Evolutionary conservation across 2,113 vertebrate genomes (phyloP), one percentile per base, ranked within the genome.

Genomic region (Salminus brasiliensis): DNA sequence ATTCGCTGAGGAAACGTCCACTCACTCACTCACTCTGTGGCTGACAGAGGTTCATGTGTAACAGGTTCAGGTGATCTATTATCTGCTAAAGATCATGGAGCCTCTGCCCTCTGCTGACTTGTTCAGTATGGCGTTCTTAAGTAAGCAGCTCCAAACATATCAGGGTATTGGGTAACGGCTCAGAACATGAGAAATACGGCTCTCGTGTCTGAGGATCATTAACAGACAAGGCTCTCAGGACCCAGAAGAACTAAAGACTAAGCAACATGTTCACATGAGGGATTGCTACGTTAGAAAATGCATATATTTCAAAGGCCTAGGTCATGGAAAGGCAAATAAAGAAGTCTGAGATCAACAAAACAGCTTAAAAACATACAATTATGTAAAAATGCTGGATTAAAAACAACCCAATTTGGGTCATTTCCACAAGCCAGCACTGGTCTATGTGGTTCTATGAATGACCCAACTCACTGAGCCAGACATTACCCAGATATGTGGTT

Each of bases 1-100:
- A n/a, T n/a, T n/a, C 75, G 23, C 39, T 29, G 53, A 62, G 29
- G 70, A 78, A 83, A 74, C 60, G 81, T 67, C 57, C 73, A 76
- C 69, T 72, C 82, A 77, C 69, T 72, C 82, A 60, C 36, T 72
- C 68, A 72, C 4, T 34, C 68, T 49, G 72, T 62, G 73, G 30
- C 5, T 63, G 68, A 27, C 30, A 30, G 45, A 49, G 39, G 53
- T 55, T 72, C 15, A 66, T 53, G 34, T 25, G n/a, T 70, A 63
- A 76, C 76, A 62, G 71, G 59, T 68, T 41, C 41, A 13, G 29
- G 34, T 74, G 70, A 83, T 79, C 27, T 34, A 78, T 74, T 83
- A 70, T 21, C 53, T n/a, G 30, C 69, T 72, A 21, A 23, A n/a
- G 47, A 53, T 55, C 69, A n/a, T 34, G 49, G 21, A 47, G 27